Base-by-base conservation (phyloP, 2,113 vertebrate genomes). In the Sinosuthora webbiana region DNA sequence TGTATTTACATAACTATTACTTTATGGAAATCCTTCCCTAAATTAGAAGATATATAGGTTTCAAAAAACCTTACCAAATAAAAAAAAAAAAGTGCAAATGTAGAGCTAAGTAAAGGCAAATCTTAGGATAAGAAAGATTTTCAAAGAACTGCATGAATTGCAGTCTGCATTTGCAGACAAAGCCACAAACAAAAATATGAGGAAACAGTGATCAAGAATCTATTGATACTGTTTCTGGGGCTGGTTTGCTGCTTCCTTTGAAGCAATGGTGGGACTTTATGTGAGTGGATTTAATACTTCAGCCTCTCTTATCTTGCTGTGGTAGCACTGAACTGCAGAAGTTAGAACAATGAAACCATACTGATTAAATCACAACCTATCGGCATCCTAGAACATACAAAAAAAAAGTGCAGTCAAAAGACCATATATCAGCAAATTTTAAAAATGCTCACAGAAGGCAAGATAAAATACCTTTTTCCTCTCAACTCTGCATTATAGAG, bases 401-500 rank as follows among this genome's bases (percentile, higher is more conserved):
- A 35, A 23, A 33, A 41, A 17, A 41, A 41, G 16, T 1, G 2
- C 45, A n/a, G 25, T 23, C 11, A n/a, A 76, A 81, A 93, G n/a
- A 25, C 15, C 2, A 35, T 3, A 22, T 23, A 69, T 11, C 30
- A 69, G 12, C n/a, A 80, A 76, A 28, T 52, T 64, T 6, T 5
- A 3, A 52, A 94, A 75, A 62, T 4, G 11, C 35, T 80, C 27
- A 56, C n/a, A 74, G 31, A 79, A 63, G 77, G n/a, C 18, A 80
- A 62, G 68, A 52, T 8, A 0, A 5, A 37, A 41, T 4, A 23
- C 1, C 16, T 8, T 55, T 57, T 8, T 0, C 8, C 20, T 18
- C 31, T 20, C 18, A 81, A 64, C 23, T 62, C 42, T 49, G 9
- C 47, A 28, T 33, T 64, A 56, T 6, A 44, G 28, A 3, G 9